Evolutionary conservation across 2,797 vertebrate genomes (phyloP).

Genomic region (Microcaecilia unicolor): DNA sequence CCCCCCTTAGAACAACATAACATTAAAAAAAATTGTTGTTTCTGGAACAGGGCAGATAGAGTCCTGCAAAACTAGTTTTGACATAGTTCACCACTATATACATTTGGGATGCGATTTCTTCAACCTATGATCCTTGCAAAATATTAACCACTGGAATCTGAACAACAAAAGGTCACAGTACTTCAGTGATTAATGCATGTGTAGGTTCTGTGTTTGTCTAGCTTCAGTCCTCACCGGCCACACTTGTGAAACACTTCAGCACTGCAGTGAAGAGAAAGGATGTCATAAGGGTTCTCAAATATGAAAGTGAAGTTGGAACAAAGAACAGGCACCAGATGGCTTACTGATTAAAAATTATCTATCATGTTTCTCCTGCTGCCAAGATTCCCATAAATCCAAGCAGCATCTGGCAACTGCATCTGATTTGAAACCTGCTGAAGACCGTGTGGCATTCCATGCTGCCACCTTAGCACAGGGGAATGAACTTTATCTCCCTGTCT

Average conservation of each 20-base stretch:
- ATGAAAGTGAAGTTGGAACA: conserved; percentile 43
- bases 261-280: conserved; percentile 35
- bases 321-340: conserved; percentile 48
- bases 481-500: conserved; percentile 38
- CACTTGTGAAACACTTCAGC: conserved; percentile 30
- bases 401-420: conserved; percentile 18
- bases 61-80: conserved; percentile 35
- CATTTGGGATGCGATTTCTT: conserved; percentile 35
- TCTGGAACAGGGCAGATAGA: conserved; percentile 27
- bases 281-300: conserved; percentile 48
- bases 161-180: too few species aligned
- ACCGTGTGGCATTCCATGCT: conserved; percentile 9
- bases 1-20: too few species aligned
- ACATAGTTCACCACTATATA: conserved; percentile 13
- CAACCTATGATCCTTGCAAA: conserved; percentile 26
- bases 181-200: too few species aligned
- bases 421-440: conserved; percentile 46
- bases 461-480: conserved; percentile 22
- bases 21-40: too few species aligned
- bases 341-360: conserved; percentile 54
- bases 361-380: conserved; percentile 46
- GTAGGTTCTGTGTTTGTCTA: conserved; percentile 36
- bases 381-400: conserved; percentile 43
- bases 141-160: conserved; percentile 30
- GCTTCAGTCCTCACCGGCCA: conserved; percentile 14